Percentiles rank a stretch among this genome's conserved stretches.
These are phyloP conservation scores for Nanorana parkeri DNA, from an alignment of 2,113 vertebrate genomes.

Conservation along the genomic window DNA sequence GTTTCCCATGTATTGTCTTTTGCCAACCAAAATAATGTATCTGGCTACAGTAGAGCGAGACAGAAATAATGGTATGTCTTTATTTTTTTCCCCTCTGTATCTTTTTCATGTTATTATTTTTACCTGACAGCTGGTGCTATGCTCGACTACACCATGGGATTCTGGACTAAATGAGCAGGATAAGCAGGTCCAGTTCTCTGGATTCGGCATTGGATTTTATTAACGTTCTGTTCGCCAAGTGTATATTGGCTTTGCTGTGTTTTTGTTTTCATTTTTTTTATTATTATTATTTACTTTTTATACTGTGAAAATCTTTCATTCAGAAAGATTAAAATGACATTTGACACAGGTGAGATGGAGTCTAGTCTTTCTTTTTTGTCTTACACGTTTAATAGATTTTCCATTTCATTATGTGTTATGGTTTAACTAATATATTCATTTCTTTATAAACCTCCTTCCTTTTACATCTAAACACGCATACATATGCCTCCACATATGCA, in stretches of 20 bases:
- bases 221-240: conserved; percentile 79
- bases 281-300: conserved; percentile 88
- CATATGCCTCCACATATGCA: too few species aligned
- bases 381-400: too few species aligned
- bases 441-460: too few species aligned
- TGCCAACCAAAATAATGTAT: conserved; percentile 64
- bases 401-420: too few species aligned
- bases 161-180: conserved; percentile 55
- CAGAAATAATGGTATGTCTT: background rate
- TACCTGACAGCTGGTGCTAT: conserved; percentile 79
- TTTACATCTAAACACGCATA: too few species aligned
- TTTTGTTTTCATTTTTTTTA: conserved; percentile 70
- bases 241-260: conserved; percentile 74
- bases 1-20: conserved; percentile 16
- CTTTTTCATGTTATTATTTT: conserved; percentile 58
- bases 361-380: conserved; percentile 6
- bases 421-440: too few species aligned
- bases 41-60: conserved; percentile 51
- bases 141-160: conserved; percentile 68
- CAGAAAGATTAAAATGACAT: conserved; percentile 88
- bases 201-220: conserved; percentile 79
- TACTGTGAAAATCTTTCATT: conserved; percentile 95
- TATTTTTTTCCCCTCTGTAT: background rate
- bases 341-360: conserved; percentile 77
- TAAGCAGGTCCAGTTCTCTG: conserved; percentile 60